These are phyloP conservation scores for Mohoua ochrocephala DNA, from an alignment of 2,113 vertebrate genomes.

Conservation along the genomic window DNA sequence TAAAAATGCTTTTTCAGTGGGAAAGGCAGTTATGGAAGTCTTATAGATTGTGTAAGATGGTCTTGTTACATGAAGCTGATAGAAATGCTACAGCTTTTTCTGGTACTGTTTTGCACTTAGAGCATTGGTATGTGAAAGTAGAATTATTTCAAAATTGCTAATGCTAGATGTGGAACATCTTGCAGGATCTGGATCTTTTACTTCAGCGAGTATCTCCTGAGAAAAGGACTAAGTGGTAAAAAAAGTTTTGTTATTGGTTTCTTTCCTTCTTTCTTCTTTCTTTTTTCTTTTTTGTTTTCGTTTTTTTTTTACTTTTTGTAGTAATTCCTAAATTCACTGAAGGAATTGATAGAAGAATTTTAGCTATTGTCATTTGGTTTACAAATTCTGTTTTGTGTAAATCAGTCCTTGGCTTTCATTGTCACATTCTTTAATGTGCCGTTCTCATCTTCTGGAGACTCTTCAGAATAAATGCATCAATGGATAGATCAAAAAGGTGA, in stretches of 20 bases:
- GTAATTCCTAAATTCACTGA: background rate
- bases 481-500: background rate
- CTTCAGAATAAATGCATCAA: background rate
- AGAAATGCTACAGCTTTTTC: background rate
- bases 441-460: background rate
- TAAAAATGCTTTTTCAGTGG: background rate
- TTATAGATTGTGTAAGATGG: background rate
- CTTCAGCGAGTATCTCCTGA: background rate
- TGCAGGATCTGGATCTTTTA: background rate
- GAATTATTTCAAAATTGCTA: background rate
- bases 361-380: background rate
- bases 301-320: background rate
- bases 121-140: background rate
- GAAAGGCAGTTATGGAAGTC: background rate
- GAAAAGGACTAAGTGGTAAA: background rate
- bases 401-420: background rate
- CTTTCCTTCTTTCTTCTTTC: background rate
- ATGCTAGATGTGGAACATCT: background rate
- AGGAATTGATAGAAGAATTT: background rate
- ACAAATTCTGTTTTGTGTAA: background rate
- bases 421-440: background rate
- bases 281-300: background rate
- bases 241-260: background rate
- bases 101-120: background rate
- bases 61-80: background rate